Evolutionary conservation across 92 coral and sea anemone species (phyloP).

Genomic region (Zoanthus sansibaricus): DNA sequence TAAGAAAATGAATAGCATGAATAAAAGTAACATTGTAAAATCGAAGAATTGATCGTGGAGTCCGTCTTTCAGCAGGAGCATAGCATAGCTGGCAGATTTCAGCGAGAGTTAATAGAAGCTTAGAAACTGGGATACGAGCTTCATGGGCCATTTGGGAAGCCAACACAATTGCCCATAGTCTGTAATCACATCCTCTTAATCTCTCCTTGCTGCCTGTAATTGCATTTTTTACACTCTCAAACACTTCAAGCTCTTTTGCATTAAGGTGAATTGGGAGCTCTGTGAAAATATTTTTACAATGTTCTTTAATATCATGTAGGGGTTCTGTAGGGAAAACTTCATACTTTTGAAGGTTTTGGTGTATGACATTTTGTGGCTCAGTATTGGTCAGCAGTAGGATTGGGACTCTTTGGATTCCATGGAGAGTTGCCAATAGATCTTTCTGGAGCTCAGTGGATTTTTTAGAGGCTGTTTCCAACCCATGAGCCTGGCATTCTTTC

Average conservation of each 20-base stretch:
- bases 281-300: constrained; percentile 3
- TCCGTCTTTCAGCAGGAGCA: constrained; percentile 59
- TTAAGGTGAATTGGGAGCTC: constrained; percentile 6
- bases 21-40: constrained; percentile 55
- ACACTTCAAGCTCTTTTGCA: constrained; percentile 4
- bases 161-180: constrained; percentile 4
- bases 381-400: background rate
- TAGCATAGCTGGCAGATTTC: constrained; percentile 45
- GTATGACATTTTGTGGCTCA: background rate
- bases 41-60: constrained; percentile 52
- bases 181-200: constrained; percentile 2
- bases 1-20: constrained; percentile 43
- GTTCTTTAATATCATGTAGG: constrained; percentile 15
- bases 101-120: constrained; percentile 8
- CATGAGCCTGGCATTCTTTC: constrained; percentile 33
- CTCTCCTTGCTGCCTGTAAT: constrained; percentile 24
- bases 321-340: constrained; percentile 3
- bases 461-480: background rate
- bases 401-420: constrained; percentile 16
- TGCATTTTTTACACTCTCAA: constrained; percentile 19
- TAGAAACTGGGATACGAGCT: constrained; percentile 2
- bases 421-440: constrained; percentile 4
- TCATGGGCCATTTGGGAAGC: constrained; percentile 19
- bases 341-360: constrained; percentile 11
- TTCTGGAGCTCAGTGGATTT: background rate